Evolutionary conservation across 2,113 vertebrate genomes (phyloP).

Genomic region (Acanthochromis polyacanthus): DNA sequence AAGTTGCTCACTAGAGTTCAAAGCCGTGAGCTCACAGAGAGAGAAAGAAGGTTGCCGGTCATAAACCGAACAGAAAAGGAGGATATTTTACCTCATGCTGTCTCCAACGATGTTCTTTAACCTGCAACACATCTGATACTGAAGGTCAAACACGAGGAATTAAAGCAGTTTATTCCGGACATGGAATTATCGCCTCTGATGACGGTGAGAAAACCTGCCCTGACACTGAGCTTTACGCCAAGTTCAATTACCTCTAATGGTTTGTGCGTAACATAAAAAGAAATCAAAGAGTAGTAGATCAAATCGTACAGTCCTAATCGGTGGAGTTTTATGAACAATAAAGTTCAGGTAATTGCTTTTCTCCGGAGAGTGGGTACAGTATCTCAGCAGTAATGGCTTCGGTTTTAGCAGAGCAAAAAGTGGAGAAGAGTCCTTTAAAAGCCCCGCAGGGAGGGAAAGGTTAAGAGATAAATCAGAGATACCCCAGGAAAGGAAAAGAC

Average conservation of each 20-base stretch:
- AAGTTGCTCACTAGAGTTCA: conserved; percentile 34
- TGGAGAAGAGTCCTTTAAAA: conserved; percentile 19
- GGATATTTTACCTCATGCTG: not conserved
- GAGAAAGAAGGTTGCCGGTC: not conserved
- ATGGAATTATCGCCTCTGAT: not conserved
- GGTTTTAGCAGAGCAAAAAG: not conserved
- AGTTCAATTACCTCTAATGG: conserved; percentile 20
- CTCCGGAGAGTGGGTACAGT: not conserved
- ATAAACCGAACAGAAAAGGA: conserved; percentile 1
- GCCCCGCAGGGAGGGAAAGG: not conserved
- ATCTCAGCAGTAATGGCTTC: not conserved
- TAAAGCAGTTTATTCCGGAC: conserved; percentile 22
- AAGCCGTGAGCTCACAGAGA: conserved; percentile 6
- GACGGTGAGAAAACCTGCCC: not conserved
- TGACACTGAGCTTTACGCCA: conserved; percentile 6
- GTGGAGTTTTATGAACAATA: conserved; percentile 37
- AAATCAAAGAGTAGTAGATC: conserved; percentile 32
- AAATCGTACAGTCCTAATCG: not conserved
- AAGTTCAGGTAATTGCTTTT: conserved; percentile 39
- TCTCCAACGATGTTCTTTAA: not conserved
- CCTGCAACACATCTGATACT: not conserved
- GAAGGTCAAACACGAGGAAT: conserved; percentile 5
- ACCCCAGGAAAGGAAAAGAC: not conserved
- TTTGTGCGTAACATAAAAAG: conserved; percentile 8
- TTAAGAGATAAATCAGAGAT: conserved; percentile 14